Evolutionary conservation across 2,113 vertebrate species (phyloP), one percentile per base, ranked within the genome.

Genomic region (Sisor rabdophorus): DNA sequence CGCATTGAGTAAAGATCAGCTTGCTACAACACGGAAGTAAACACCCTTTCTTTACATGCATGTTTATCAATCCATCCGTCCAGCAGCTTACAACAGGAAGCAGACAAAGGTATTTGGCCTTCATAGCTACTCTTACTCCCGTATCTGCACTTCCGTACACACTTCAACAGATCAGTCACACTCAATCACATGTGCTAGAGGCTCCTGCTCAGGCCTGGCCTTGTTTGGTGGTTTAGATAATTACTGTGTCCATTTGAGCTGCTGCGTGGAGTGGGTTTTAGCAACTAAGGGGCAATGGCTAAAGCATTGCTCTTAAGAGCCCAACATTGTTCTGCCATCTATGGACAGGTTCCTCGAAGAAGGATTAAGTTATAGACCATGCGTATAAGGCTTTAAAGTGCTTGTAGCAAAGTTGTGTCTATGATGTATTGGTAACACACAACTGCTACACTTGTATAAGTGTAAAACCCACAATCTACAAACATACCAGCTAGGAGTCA

Each of bases 261-360:
- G 65, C 44, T 71, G 72, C 75, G 65, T 71, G 65, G 50, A 70
- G 72, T 64, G 40, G 60, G 58, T 75, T 71, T 71, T 76, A 78
- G 69, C 64, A 54, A 78, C 59, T 64, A 73, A 36, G 60, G 77
- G 77, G 72, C 77, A 78, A 59, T 58, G 60, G 60, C 69, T 71
- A 36, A 71, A 80, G 65, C 36, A 24, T 72, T 76, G 53, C 44
- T 26, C 74, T 76, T 71, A 71, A 76, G 60, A 80, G 68, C 17
- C 26, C 58, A 22, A 68, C 65, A 76, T 76, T 80, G 59, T 80
- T 80, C 79, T 77, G 61, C 73, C 79, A 77, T 81, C 80, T 81
- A 77, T 74, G 70, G 75, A 61, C 4, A 19, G 50, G 32, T 65
- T 80, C 68, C 70, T 60, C 12, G n/a, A 40, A 59, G 50, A 76